Evolutionary conservation across 2,113 vertebrate species (phyloP), one percentile per base, ranked within the genome.

Genomic region (Chaenocephalus aceratus): DNA sequence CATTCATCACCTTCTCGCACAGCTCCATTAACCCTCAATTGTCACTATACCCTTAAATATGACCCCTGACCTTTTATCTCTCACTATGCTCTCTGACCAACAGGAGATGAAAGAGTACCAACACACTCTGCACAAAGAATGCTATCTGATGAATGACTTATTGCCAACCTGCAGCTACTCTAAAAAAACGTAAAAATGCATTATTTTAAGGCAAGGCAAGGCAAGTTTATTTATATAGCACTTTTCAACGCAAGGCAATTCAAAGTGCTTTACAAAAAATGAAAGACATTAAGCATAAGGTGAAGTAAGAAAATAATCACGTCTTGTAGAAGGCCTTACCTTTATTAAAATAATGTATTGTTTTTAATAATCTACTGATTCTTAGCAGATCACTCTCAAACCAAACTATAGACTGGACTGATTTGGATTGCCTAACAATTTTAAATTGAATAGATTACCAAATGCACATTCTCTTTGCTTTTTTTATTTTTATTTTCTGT

Each of bases 11-110:
- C 73, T 46, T 65, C 75, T 77, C 6, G 74, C 89, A 64, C 82
- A 64, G 79, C 80, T 75, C 73, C 83, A 86, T 89, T 84, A 86
- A 87, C 72, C 59, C 34, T 61, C 62, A 77, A 60, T 80, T 63
- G 68, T 75, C 61, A 60, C 73, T 62, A 76, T 56, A 75, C 48
- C 72, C 65, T 80, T 63, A 65, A 82, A 82, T 48, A 36, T 52
- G 82, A 89, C 88, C 84, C 44, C 58, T 86, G 78, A 84, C 79
- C 66, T 79, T 72, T n/a, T 3, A 71, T 15, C 58, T 59, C 67
- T 64, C 53, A 65, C 45, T 58, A 56, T 0, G 41, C 53, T 60
- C 63, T 69, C 34, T 54, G 49, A 30, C 41, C 48, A 71, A 74
- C 12, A 74, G 15, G 15, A 74, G 58, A 0, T 48, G 23, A 75